Conservation (phyloP, 2,888 invertebrate genomes). For the Periphyllus acericola region DNA sequence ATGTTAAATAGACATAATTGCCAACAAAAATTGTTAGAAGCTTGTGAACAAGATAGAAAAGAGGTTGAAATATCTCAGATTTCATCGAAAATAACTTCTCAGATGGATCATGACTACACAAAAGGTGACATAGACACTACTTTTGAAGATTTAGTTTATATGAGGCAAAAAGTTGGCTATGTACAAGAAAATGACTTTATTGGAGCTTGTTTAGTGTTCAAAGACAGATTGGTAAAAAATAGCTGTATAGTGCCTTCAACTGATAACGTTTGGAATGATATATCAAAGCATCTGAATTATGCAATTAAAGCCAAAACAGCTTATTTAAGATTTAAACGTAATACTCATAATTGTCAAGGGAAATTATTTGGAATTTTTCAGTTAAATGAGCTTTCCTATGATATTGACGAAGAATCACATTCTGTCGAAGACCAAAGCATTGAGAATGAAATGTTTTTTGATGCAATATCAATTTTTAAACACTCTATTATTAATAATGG, state of each 20-base stretch:
- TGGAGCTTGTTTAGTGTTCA: constrained; percentile 37
- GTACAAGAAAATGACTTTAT: constrained; percentile 57
- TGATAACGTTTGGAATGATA: constrained; percentile 51
- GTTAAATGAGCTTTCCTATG: constrained; percentile 5
- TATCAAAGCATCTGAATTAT: constrained; percentile 54
- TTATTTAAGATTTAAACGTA: constrained; percentile 54
- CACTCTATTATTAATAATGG: constrained; percentile 55
- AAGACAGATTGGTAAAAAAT: constrained; percentile 37
- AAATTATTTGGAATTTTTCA: constrained; percentile 28
- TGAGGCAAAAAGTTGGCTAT: constrained; percentile 57
- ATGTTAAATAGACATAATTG: constrained; percentile 49
- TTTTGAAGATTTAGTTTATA: constrained; percentile 48
- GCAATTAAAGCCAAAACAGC: constrained; percentile 57
- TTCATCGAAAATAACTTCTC: constrained; percentile 45
- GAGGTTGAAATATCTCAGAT: not conserved
- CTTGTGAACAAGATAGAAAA: constrained; percentile 31
- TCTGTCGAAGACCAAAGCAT: constrained; percentile 44
- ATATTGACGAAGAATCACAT: not conserved
- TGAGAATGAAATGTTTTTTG: constrained; percentile 54
- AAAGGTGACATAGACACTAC: constrained; percentile 30
- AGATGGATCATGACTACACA: constrained; percentile 53
- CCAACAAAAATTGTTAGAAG: constrained; percentile 43
- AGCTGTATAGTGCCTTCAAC: constrained; percentile 36
- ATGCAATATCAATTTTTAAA: constrained; percentile 57
- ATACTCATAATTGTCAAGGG: constrained; percentile 48